A percentile compares a stretch with the other conserved stretches of the same genome.
Evolutionary conservation across 2,888 invertebrate species (phyloP).

Genomic region (Dyspetes luteomarginatus): DNA sequence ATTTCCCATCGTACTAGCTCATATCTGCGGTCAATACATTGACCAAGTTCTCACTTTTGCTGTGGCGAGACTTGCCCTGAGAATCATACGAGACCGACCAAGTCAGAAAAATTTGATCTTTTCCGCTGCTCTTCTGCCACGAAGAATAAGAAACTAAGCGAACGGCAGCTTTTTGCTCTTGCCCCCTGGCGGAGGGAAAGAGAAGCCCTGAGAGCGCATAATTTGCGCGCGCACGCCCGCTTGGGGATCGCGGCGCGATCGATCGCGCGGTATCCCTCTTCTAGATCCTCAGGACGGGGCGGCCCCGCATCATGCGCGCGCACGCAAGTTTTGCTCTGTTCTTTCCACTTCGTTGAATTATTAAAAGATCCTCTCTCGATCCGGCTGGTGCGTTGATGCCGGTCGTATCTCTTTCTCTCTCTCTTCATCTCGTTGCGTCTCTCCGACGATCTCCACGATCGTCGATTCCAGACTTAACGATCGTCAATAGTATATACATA

Average conservation of each 20-base stretch:
- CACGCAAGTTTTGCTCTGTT: constrained; percentile 58
- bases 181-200: not conserved
- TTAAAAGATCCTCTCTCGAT: constrained; percentile 69
- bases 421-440: not conserved
- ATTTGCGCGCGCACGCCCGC: constrained; percentile 60
- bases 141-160: constrained; percentile 49
- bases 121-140: constrained; percentile 18
- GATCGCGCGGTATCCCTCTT: constrained; percentile 35
- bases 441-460: constrained; percentile 46
- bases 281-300: constrained; percentile 45
- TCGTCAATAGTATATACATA: constrained; percentile 52
- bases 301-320: constrained; percentile 58
- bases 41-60: constrained; percentile 8
- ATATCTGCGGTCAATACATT: not conserved
- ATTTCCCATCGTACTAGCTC: constrained; percentile 42
- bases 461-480: constrained; percentile 66
- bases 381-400: constrained; percentile 31
- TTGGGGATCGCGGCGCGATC: constrained; percentile 13
- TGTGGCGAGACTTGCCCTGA: constrained; percentile 54
- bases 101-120: constrained; percentile 60
- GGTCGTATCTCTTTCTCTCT: constrained; percentile 11
- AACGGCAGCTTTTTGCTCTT: constrained; percentile 55
- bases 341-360: constrained; percentile 72
- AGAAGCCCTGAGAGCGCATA: constrained; percentile 44
- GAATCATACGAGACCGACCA: constrained; percentile 56